phyloP scores from a whole-genome alignment of 2,113 vertebrate genomes.

The Leucopsar rothschildi region DNA sequence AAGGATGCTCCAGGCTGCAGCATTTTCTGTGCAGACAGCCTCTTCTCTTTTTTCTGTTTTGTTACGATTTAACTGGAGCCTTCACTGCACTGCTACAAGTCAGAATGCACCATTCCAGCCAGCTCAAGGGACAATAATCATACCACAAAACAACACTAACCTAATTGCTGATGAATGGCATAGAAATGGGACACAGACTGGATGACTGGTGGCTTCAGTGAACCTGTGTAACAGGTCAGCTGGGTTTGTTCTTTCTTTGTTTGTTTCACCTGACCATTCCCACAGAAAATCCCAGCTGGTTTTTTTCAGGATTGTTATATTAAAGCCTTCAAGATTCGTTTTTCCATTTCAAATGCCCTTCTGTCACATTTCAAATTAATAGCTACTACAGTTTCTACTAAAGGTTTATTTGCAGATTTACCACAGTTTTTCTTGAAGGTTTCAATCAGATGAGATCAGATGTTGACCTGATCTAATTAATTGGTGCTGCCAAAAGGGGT shows the following conservation, averaged over 20 bases:
- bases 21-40: not conserved
- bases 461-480: not conserved
- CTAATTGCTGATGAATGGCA: not conserved
- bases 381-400: not conserved
- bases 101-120: not conserved
- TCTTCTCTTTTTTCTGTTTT: not conserved
- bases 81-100: not conserved
- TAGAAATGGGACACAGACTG: not conserved
- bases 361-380: not conserved
- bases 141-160: not conserved
- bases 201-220: not conserved
- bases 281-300: not conserved
- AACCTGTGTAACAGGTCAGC: not conserved
- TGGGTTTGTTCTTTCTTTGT: not conserved
- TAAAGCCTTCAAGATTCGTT: not conserved
- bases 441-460: not conserved
- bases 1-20: not conserved
- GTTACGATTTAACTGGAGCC: not conserved
- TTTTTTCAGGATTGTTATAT: not conserved
- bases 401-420: not conserved
- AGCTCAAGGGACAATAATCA: not conserved
- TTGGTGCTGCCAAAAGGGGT: not conserved
- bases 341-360: not conserved
- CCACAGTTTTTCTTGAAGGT: not conserved
- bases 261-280: not conserved